These are phyloP conservation scores for Setipinna tenuifilis DNA, from an alignment of 2,797 vertebrate species.

Conservation along the genomic window DNA sequence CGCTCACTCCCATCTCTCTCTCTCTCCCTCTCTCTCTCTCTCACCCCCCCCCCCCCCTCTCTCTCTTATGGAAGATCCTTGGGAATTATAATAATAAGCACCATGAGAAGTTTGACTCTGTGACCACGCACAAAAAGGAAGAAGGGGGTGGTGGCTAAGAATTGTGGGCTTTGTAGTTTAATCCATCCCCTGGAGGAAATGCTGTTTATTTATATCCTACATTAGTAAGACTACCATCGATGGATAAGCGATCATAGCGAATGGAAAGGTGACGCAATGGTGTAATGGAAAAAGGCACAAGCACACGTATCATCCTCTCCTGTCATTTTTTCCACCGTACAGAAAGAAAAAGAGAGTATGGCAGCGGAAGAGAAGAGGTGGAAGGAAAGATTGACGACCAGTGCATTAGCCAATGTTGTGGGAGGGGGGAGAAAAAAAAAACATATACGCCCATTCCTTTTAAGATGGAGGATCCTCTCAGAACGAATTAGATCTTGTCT, in stretches of 20 bases:
- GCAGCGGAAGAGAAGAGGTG: neutral
- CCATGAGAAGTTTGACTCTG: slow-evolving; percentile 46
- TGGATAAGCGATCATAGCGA: neutral
- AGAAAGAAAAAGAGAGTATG: neutral
- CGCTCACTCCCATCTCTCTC: slow-evolving; percentile 55
- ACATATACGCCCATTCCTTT: slow-evolving; percentile 28
- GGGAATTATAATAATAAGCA: slow-evolving; percentile 60
- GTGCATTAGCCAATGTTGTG: neutral
- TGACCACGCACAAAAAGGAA: slow-evolving; percentile 39
- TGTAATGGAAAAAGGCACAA: neutral
- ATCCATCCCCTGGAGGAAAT: slow-evolving; percentile 4
- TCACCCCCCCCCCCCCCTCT: neutral
- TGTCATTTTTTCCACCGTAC: slow-evolving; percentile 28
- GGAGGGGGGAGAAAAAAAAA: neutral
- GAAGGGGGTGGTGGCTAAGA: slow-evolving; percentile 41
- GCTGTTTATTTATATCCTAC: slow-evolving; percentile 48
- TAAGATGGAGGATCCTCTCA: slow-evolving; percentile 48
- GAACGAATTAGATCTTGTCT: slow-evolving; percentile 58
- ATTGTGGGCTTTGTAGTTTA: slow-evolving; percentile 44
- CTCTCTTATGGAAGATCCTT: slow-evolving; percentile 47
- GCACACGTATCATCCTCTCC: neutral
- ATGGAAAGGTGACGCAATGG: neutral
- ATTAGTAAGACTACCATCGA: neutral
- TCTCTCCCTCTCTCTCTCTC: neutral
- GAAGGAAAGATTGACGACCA: neutral